Evolutionary conservation across 2,113 vertebrate species (phyloP).

Genomic region (Scalopus aquaticus): DNA sequence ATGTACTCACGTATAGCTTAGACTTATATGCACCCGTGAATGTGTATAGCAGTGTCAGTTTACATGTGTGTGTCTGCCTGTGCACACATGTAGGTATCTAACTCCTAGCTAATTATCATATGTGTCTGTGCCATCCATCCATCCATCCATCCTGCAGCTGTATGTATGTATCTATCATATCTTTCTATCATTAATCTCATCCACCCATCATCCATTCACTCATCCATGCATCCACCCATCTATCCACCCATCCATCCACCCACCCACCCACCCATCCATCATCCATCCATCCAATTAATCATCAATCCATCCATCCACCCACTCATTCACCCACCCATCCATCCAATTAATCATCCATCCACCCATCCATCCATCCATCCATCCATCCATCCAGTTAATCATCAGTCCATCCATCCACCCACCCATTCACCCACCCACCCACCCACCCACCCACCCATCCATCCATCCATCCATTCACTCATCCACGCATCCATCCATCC

Average conservation of each 20-base stretch:
- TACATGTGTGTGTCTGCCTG: neutral
- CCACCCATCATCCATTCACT: too few species aligned
- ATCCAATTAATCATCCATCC: too few species aligned
- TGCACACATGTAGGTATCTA: neutral
- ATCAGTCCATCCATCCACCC: neutral
- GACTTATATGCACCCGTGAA: neutral
- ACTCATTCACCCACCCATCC: too few species aligned
- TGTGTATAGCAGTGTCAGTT: neutral
- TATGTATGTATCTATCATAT: too few species aligned
- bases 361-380: too few species aligned
- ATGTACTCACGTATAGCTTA: too few species aligned
- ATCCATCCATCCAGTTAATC: neutral
- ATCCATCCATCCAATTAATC: too few species aligned
- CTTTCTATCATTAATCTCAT: too few species aligned
- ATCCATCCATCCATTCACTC: neutral
- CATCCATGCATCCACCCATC: neutral
- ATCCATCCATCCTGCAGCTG: neutral
- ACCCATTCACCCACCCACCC: neutral
- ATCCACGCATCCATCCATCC: neutral
- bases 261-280: neutral
- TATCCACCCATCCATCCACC: neutral
- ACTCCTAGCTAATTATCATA: too few species aligned
- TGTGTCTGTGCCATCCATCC: neutral
- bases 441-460: neutral
- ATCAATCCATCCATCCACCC: too few species aligned